Base-by-base conservation (phyloP, 2,888 invertebrate genomes). In the Eilema depressum region DNA sequence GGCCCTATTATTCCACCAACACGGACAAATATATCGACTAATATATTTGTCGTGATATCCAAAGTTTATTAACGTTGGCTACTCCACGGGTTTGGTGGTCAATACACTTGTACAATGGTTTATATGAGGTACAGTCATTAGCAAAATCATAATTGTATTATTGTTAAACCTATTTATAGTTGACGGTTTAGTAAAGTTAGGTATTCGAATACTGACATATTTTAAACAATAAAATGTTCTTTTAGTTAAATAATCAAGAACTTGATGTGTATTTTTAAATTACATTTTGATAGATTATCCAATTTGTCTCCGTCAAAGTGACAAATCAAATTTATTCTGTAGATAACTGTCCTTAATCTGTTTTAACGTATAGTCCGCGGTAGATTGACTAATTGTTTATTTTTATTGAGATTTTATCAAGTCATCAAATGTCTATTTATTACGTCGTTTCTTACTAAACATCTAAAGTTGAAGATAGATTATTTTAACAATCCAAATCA, bases 61-160 rank as follows among this genome's bases (percentile, higher is more conserved):
- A 25, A 37, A 71, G 78, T 78, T 85, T 75, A 88, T 87, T 75
- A 82, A 68, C 79, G 71, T 82, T 89, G 87, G 85, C 87, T 84
- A 68, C 85, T 84, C 86, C 86, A 61, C 62, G 14, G 81, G 85
- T 85, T 79, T 78, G 84, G 78, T 76, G 82, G 81, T 82, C 83
- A 80, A 82, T 83, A 81, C 75, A 75, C 73, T 79, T 74, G 75
- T 75, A 81, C 85, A 84, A 82, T 84, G 82, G 76, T 41, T 56
- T 65, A 33, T n/a, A 30, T n/a, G 62, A 26, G 17, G 69, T 72
- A 66, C 66, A 57, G n/a, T 63, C 63, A 56, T 14, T 20, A 59
- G 14, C n/a, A 60, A n/a, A 0, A 41, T 20, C 26, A 25, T n/a
- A 25, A 66, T n/a, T 33, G 12, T 53, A n/a, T 53, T 53, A 53